A percentile compares a stretch with the other conserved stretches of the same genome.
Conservation (phyloP, 2,797 vertebrate species). For the Valencia hispanica region DNA sequence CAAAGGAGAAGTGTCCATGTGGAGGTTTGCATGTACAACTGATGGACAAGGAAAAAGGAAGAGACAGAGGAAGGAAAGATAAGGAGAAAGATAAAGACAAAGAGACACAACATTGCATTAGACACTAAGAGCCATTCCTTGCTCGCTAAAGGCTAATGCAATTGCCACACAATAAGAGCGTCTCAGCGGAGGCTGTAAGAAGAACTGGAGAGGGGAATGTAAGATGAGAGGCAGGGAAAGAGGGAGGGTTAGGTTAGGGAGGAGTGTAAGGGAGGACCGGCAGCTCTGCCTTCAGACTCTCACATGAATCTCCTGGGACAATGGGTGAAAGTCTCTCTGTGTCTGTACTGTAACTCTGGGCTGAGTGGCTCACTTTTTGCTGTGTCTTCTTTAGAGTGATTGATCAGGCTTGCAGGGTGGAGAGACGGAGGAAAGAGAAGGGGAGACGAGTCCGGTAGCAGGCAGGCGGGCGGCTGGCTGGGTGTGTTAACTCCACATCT, state of each 20-base stretch:
- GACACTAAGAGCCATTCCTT: slow-evolving; percentile 77
- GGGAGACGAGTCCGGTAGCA: slow-evolving; percentile 60
- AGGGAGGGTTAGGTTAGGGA: slow-evolving; percentile 43
- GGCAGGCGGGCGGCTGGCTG: slow-evolving; percentile 63
- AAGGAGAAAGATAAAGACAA: slow-evolving; percentile 61
- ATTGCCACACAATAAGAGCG: slow-evolving; percentile 82
- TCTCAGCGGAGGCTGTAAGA: slow-evolving; percentile 79
- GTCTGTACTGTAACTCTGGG: slow-evolving; percentile 65
- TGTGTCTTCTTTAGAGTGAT: slow-evolving; percentile 70
- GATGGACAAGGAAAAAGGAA: slow-evolving; percentile 56
- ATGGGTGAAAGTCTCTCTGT: slow-evolving; percentile 73
- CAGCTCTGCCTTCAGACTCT: slow-evolving; percentile 77
- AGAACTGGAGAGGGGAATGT: slow-evolving; percentile 71
- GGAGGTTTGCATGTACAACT: slow-evolving; percentile 70
- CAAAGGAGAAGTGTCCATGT: slow-evolving; percentile 65
- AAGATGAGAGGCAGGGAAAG: slow-evolving; percentile 69
- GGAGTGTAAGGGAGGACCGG: slow-evolving; percentile 58
- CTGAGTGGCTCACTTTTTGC: slow-evolving; percentile 60
- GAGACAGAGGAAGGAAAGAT: slow-evolving; percentile 52
- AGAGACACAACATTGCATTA: slow-evolving; percentile 77
- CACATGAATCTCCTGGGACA: slow-evolving; percentile 80
- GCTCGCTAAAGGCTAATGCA: slow-evolving; percentile 81
- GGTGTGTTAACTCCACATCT: slow-evolving; percentile 76
- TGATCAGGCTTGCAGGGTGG: slow-evolving; percentile 72
- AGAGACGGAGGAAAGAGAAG: slow-evolving; percentile 48